Conservation (phyloP, 2,113 vertebrate species). For the Pseudorectes ferrugineus region DNA sequence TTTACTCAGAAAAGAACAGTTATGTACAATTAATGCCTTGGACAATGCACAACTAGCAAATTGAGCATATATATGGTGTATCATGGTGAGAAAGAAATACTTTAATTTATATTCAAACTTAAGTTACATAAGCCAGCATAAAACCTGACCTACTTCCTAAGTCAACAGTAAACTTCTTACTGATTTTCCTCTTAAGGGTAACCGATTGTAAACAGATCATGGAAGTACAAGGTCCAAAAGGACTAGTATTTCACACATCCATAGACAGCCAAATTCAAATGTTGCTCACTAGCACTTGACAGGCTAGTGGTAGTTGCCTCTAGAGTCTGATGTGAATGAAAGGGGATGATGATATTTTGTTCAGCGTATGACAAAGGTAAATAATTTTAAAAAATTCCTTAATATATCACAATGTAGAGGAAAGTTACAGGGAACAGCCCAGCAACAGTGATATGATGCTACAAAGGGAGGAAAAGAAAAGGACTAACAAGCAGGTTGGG, state of each 20-base stretch:
- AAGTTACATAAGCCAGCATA: background rate
- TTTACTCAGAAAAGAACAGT: background rate
- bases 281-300: background rate
- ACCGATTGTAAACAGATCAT: background rate
- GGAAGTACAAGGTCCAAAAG: background rate
- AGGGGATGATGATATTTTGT: background rate
- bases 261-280: background rate
- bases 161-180: background rate
- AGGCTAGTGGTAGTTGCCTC: background rate
- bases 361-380: background rate
- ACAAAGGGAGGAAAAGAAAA: background rate
- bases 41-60: background rate
- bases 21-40: background rate
- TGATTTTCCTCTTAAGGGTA: background rate
- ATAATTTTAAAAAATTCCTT: background rate
- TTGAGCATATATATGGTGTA: rapidly evolving
- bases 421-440: background rate
- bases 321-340: background rate
- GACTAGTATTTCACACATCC: background rate
- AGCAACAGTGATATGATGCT: background rate
- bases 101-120: background rate
- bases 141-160: background rate
- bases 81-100: background rate
- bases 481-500: background rate
- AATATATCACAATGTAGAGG: background rate